A percentile compares a stretch with the other conserved stretches of the same genome.
phyloP scores from a whole-genome alignment of 92 coral and sea anemone species.

The Anthopleura xanthogrammica region DNA sequence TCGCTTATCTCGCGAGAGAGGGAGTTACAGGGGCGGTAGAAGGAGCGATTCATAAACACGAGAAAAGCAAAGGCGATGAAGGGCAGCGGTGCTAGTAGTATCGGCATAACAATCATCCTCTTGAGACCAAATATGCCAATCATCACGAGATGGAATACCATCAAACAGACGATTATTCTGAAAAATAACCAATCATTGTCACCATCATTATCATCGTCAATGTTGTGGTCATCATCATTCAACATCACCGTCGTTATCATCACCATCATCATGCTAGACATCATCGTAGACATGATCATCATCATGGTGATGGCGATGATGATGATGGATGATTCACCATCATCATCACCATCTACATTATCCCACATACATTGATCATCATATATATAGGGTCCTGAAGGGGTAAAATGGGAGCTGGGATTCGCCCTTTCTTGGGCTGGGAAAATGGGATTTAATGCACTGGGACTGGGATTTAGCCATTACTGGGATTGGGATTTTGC shows the following conservation, averaged over 20 bases:
- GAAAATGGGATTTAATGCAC: no score
- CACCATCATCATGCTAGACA: not conserved
- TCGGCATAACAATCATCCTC: constrained; percentile 17
- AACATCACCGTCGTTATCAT: not conserved
- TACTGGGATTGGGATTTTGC: no score
- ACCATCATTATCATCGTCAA: not conserved
- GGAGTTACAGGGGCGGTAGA: not conserved
- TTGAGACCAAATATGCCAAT: constrained; percentile 39
- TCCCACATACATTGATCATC: no score
- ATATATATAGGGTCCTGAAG: no score
- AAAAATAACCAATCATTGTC: not conserved
- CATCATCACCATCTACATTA: no score
- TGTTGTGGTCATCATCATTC: not conserved
- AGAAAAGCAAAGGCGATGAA: constrained; percentile 13
- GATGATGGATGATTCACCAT: no score
- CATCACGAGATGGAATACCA: constrained; percentile 38
- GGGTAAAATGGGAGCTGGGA: no score
- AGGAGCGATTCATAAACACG: constrained; percentile 5
- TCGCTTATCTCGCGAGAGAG: constrained; percentile 14
- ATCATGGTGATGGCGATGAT: no score
- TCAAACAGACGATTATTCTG: constrained; percentile 25
- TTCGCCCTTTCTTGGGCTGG: no score
- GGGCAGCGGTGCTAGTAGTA: constrained; percentile 24
- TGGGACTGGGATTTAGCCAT: no score
- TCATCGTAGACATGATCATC: not conserved